Evolutionary conservation across 2,797 vertebrate species (phyloP).

Genomic region (Pangasius mekongensis): DNA sequence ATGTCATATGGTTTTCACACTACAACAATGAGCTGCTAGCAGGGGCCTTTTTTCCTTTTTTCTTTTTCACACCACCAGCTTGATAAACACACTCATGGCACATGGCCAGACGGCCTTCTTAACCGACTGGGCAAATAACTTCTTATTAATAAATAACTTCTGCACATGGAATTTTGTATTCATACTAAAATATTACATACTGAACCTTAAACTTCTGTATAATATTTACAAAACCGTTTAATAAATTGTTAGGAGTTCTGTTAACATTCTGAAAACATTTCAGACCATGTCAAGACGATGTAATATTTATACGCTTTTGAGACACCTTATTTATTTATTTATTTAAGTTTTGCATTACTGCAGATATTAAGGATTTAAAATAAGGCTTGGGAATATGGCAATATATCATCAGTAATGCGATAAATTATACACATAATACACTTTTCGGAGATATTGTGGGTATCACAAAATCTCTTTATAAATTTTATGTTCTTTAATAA

Average conservation of each 20-base stretch:
- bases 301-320: too few species aligned
- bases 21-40: not conserved
- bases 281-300: not conserved
- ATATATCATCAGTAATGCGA: too few species aligned
- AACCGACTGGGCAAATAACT: not conserved
- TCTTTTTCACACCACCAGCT: slow-evolving; percentile 22
- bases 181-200: not conserved
- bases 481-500: too few species aligned
- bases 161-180: not conserved
- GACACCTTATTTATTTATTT: too few species aligned
- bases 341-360: too few species aligned
- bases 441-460: too few species aligned
- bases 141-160: slow-evolving; percentile 8
- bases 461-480: too few species aligned
- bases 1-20: slow-evolving; percentile 28
- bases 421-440: too few species aligned
- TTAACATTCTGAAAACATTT: not conserved
- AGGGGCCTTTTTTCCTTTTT: not conserved
- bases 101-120: not conserved
- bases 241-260: not conserved
- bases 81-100: not conserved
- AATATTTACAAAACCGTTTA: not conserved
- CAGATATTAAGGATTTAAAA: too few species aligned
- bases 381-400: too few species aligned
- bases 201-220: not conserved